Evolutionary conservation across 2,113 vertebrate species (phyloP).

Genomic region (Rattus norvegicus): GRCr8 NC_086035.1:2029001-2029500

Average conservation of each 20-base stretch:
- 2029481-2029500: background rate
- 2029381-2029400: conserved; percentile 50
- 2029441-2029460: background rate
- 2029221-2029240: conserved; percentile 57
- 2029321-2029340: conserved; percentile 73
- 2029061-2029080: conserved; percentile 48
- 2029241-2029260: conserved; percentile 64
- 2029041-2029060: conserved; percentile 57
- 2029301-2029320: conserved; percentile 65
- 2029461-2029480: no score
- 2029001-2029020: conserved; percentile 51
- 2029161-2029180: conserved; percentile 61
- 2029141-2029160: conserved; percentile 71
- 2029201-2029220: conserved; percentile 70
- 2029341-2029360: conserved; percentile 68
- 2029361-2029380: conserved; percentile 73
- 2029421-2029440: no score
- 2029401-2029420: conserved; percentile 52
- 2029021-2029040: background rate
- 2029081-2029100: conserved; percentile 45
- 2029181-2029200: conserved; percentile 74
- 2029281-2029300: conserved; percentile 74
- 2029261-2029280: conserved; percentile 70
- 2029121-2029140: conserved; percentile 56
- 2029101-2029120: conserved; percentile 63